Base-by-base conservation (phyloP, 2,113 vertebrate genomes). In the Paramisgurnus dabryanus region DNA sequence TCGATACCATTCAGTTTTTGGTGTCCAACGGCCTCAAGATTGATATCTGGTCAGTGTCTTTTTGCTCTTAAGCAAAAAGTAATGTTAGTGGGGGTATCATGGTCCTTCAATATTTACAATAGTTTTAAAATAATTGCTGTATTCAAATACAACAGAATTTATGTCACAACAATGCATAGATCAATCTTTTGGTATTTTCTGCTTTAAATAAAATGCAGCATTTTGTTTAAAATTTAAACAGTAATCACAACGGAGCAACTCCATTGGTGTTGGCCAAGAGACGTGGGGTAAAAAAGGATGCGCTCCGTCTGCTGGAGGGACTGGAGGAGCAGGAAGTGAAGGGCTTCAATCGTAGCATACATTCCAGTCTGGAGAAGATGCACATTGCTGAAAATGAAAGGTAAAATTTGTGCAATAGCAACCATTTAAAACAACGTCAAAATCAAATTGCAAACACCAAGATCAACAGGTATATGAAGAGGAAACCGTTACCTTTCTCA, bases 1-100 rank as follows among this genome's bases (percentile, higher is more conserved):
- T 95, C 9, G 94, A 96, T 78, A 95, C 94, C 67, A 95, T 96
- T 86, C 95, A 95, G 76, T 96, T 96, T 85, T 89, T 96, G 0
- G 95, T 96, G 78, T 94, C 95, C 82, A 96, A 95, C 72, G 95
- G 95, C 78, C 95, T 96, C 67, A 95, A 95, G 88, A 95, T 95
- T 82, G 95, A 96, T 85, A 96, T 96, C 86, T 96, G 95, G 95
- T 96, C 86, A 71, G 86, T 92, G 91, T 41, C 22, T 41, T 34
- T 45, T 47, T 43, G 5, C 6, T 0, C 22, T 49, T 11, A 34
- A 34, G 27, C 2, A 34, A 34, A 34, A 34, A 34, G 27, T 34
- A 34, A 34, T 34, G 43, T 45, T 8, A 45, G 49, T 53, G 12
- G 4, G 4, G 4, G 1, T 4, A 12, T 53, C 49, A 53, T 53